Conservation (phyloP, 2,888 invertebrate genomes). For the Sminthurinus aureus region DNA sequence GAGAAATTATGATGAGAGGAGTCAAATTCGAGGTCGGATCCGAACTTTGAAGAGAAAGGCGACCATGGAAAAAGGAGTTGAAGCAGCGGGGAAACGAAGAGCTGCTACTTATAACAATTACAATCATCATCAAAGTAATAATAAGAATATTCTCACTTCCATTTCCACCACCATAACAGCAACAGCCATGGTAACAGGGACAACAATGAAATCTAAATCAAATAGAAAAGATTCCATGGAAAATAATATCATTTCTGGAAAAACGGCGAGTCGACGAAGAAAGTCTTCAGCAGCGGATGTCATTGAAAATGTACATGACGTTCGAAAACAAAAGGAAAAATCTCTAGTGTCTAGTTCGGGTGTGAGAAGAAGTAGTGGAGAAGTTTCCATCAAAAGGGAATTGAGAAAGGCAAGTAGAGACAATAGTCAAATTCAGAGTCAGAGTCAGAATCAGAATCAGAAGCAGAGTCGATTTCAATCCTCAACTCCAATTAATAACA, state of each 20-base stretch:
- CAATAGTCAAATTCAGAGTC: not conserved
- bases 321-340: too few species aligned
- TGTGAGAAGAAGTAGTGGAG: not conserved
- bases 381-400: constrained; percentile 20
- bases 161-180: not conserved
- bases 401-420: constrained; percentile 9
- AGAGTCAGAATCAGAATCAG: not conserved
- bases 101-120: not conserved
- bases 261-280: constrained; percentile 7
- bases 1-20: constrained; percentile 77
- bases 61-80: constrained; percentile 53
- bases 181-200: not conserved
- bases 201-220: not conserved
- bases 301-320: too few species aligned
- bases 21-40: constrained; percentile 79
- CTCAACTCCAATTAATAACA: not conserved
- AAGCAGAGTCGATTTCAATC: not conserved
- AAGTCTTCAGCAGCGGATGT: constrained; percentile 25
- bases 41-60: constrained; percentile 73
- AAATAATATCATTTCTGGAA: not conserved
- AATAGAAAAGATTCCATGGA: not conserved
- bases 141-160: not conserved
- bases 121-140: not conserved
- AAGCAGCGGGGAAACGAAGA: constrained; percentile 35
- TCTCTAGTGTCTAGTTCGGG: not conserved